Percentiles rank a stretch among this genome's conserved stretches.
Evolutionary conservation across 2,797 vertebrate species (phyloP).

Genomic region (Petrocephalus sullivani): DNA sequence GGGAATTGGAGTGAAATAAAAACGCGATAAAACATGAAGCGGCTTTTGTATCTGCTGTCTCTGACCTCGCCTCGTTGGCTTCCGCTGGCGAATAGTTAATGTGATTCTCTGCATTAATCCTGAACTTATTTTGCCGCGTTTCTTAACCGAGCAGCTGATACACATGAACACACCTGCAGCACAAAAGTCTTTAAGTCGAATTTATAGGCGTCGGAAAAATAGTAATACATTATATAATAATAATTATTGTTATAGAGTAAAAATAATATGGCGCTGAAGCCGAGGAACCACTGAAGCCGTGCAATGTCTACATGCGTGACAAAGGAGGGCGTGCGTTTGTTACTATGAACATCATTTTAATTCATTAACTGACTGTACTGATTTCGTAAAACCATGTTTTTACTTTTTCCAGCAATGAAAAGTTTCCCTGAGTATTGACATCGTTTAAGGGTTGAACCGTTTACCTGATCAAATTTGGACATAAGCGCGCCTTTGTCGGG

Average conservation of each 20-base stretch:
- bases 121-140: neutral
- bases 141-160: neutral
- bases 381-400: neutral
- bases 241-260: neutral
- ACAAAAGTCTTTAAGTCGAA: neutral
- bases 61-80: neutral
- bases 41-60: neutral
- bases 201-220: neutral
- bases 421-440: neutral
- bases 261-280: neutral
- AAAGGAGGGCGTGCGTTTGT: neutral
- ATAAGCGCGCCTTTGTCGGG: neutral
- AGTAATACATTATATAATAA: neutral
- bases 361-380: neutral
- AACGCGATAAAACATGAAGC: neutral
- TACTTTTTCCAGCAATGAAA: constrained; percentile 18
- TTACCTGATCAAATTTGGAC: neutral
- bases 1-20: neutral
- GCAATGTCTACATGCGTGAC: neutral
- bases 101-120: neutral
- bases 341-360: neutral
- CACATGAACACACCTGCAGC: neutral
- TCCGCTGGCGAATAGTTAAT: neutral
- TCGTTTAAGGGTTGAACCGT: neutral
- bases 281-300: neutral